Percentiles rank a stretch among this genome's conserved stretches.
Conservation (phyloP, 2,797 vertebrate genomes). For the Kryptopterus vitreolus region DNA sequence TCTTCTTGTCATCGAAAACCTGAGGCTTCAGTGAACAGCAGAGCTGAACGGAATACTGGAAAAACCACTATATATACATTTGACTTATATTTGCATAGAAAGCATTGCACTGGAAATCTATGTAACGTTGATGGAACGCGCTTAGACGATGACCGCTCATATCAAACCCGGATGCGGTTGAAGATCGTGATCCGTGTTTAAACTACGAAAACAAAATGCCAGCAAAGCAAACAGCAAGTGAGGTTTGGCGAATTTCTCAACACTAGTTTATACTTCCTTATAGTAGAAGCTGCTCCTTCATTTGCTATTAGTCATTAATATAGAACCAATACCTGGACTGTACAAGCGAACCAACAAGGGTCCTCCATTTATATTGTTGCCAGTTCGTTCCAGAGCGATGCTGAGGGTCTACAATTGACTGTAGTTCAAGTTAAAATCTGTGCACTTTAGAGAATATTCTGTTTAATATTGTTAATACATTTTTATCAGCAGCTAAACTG, state of each 20-base stretch:
- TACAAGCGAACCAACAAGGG: too few species aligned
- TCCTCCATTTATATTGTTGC: neutral
- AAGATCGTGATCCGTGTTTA: neutral
- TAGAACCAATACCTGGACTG: neutral
- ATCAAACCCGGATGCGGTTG: neutral
- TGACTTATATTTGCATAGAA: neutral
- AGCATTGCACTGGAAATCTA: neutral
- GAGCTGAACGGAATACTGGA: neutral
- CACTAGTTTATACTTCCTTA: neutral
- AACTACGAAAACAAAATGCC: neutral
- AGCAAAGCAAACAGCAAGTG: conserved; percentile 1
- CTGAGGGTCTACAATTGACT: neutral
- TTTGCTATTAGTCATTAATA: neutral
- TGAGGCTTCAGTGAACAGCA: neutral
- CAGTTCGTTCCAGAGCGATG: neutral
- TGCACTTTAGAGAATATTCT: neutral
- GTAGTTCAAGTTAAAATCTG: too few species aligned
- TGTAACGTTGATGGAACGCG: neutral
- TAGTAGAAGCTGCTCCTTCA: neutral
- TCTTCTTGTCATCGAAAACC: neutral
- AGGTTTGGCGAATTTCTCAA: neutral
- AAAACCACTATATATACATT: neutral
- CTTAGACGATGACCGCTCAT: neutral
- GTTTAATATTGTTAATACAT: too few species aligned
- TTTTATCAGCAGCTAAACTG: too few species aligned